These are phyloP conservation scores for Nothocercus julius DNA, from an alignment of 2,113 vertebrate genomes.

Conservation along the genomic window DNA sequence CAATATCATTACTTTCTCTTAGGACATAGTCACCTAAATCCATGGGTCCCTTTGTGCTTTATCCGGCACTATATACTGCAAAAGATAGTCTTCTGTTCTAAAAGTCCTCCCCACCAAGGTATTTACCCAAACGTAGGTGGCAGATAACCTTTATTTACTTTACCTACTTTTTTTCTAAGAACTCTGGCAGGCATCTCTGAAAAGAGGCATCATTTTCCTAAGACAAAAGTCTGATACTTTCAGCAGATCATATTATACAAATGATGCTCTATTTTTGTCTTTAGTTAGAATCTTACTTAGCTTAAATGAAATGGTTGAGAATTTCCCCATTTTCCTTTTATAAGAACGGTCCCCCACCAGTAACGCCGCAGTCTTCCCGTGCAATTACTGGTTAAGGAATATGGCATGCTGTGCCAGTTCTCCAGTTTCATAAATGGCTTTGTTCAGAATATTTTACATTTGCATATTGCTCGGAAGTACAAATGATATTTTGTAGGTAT, in stretches of 20 bases:
- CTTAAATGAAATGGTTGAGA: neutral
- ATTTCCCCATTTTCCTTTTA: neutral
- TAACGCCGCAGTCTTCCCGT: neutral
- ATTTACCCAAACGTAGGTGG: neutral
- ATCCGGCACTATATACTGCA: neutral
- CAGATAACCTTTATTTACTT: slow-evolving; percentile 15
- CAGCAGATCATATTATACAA: neutral
- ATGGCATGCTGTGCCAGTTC: neutral
- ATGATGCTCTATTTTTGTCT: neutral
- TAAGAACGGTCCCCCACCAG: neutral
- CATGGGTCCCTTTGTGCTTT: neutral
- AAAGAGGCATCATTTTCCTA: neutral
- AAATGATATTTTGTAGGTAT: neutral
- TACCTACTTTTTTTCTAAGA: neutral
- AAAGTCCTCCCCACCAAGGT: neutral
- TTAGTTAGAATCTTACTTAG: neutral
- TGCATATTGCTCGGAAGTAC: neutral
- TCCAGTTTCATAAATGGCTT: neutral
- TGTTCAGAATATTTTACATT: neutral
- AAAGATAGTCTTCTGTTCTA: neutral
- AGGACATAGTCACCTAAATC: neutral
- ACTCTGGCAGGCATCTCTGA: neutral
- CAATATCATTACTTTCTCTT: neutral
- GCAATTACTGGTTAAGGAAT: neutral
- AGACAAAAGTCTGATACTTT: neutral